Conservation (phyloP, 2,113 vertebrate species). For the Chiloscyllium plagiosum region DNA sequence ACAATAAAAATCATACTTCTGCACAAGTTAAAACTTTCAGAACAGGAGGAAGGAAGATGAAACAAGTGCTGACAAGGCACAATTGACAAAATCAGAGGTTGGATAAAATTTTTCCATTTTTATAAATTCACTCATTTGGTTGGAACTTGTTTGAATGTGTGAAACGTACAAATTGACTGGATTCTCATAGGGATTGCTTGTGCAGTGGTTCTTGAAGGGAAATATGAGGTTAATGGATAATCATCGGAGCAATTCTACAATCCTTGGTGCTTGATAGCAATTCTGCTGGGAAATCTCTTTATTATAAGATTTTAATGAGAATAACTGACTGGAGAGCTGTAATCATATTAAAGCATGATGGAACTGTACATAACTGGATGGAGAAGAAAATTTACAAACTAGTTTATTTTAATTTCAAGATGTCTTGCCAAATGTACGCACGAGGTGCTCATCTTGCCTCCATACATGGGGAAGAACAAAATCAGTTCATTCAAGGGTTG, state of each 20-base stretch:
- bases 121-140: background rate
- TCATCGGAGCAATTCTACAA: background rate
- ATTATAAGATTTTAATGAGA: background rate
- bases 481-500: background rate
- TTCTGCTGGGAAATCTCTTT: background rate
- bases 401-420: conserved; percentile 19
- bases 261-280: background rate
- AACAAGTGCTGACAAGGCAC: background rate
- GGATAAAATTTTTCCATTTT: background rate
- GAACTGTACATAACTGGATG: background rate
- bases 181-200: background rate
- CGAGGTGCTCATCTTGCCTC: background rate
- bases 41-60: background rate
- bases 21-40: background rate
- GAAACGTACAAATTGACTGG: background rate
- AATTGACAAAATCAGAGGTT: background rate
- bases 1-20: background rate
- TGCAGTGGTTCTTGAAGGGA: background rate
- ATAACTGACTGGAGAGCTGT: background rate
- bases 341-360: background rate
- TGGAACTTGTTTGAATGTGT: background rate
- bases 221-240: background rate
- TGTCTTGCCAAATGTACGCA: background rate
- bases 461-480: background rate
- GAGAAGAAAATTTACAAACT: background rate